A percentile compares a stretch with the other conserved stretches of the same genome.
phyloP scores from a whole-genome alignment of 2,888 invertebrate genomes.

The Eristalinus aeneus region DNA sequence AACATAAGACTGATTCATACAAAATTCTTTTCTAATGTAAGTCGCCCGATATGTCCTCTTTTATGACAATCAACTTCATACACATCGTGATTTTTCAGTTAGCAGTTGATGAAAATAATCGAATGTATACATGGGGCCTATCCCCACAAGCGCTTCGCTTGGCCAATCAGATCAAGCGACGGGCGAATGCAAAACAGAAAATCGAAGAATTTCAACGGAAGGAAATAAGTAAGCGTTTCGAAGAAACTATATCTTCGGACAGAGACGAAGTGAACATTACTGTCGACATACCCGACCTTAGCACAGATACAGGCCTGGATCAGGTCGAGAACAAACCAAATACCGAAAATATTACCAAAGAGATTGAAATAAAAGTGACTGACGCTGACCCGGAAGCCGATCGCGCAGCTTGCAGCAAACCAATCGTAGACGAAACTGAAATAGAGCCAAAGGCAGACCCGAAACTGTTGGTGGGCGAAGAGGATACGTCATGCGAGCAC shows the following conservation, averaged over 20 bases:
- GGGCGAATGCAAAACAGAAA: slow-evolving; percentile 82
- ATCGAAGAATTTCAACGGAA: slow-evolving; percentile 80
- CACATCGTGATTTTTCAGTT: slow-evolving; percentile 81
- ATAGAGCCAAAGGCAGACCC: not conserved
- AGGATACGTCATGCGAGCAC: slow-evolving; percentile 80
- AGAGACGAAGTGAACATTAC: slow-evolving; percentile 40
- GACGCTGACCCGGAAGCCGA: not conserved
- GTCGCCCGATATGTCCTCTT: slow-evolving; percentile 72
- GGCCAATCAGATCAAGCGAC: slow-evolving; percentile 84
- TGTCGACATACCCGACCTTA: slow-evolving; percentile 16
- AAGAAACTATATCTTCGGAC: slow-evolving; percentile 73
- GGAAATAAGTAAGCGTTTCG: slow-evolving; percentile 78
- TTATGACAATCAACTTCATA: slow-evolving; percentile 54
- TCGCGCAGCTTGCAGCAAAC: not conserved
- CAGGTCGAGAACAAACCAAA: slow-evolving; percentile 41
- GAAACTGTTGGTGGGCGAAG: slow-evolving; percentile 1
- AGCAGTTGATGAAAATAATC: slow-evolving; percentile 85
- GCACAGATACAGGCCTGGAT: not conserved
- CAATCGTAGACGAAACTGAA: not conserved
- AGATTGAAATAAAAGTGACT: slow-evolving; percentile 37
- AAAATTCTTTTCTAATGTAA: slow-evolving; percentile 90
- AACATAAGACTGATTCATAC: slow-evolving; percentile 82
- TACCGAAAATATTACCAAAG: slow-evolving; percentile 53
- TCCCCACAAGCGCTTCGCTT: slow-evolving; percentile 88
- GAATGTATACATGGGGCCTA: slow-evolving; percentile 88